Evolutionary conservation across 1,140 invertebrate genomes (phyloP).

Genomic region (Aphidius gifuensis): DNA sequence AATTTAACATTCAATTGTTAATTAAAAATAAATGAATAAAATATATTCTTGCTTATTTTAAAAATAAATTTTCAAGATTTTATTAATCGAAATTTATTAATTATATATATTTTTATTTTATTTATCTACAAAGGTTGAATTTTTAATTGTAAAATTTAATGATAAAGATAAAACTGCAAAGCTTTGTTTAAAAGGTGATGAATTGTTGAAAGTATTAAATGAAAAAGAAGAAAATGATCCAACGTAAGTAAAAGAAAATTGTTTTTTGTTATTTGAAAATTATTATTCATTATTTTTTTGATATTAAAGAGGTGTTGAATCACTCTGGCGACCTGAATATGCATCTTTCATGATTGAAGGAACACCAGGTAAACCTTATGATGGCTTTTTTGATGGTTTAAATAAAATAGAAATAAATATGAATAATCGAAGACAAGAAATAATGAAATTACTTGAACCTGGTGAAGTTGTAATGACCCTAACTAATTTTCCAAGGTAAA

Average conservation of each 20-base stretch:
- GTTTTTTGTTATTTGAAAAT: slow-evolving; percentile 2
- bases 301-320: slow-evolving; percentile 66
- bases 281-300: neutral
- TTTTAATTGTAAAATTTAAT: slow-evolving; percentile 94
- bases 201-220: slow-evolving; percentile 75
- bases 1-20: neutral
- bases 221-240: slow-evolving; percentile 79
- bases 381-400: slow-evolving; percentile 89
- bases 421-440: slow-evolving; percentile 84
- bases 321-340: slow-evolving; percentile 96
- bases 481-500: slow-evolving; percentile 87
- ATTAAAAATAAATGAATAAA: too few relatives aligned
- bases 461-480: slow-evolving; percentile 87
- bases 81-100: neutral
- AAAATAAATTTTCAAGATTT: too few relatives aligned
- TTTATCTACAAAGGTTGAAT: slow-evolving; percentile 70
- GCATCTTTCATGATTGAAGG: slow-evolving; percentile 98
- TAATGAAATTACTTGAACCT: slow-evolving; percentile 68
- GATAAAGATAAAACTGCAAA: slow-evolving; percentile 79
- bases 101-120: neutral
- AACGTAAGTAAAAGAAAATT: slow-evolving; percentile 56
- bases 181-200: slow-evolving; percentile 76
- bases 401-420: slow-evolving; percentile 98
- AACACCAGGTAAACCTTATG: slow-evolving; percentile 95
- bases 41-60: too few relatives aligned